Percentiles rank a stretch among this genome's conserved stretches.
Conservation (phyloP, 1,140 invertebrate species). For the Macrobrachium rosenbergii region DNA sequence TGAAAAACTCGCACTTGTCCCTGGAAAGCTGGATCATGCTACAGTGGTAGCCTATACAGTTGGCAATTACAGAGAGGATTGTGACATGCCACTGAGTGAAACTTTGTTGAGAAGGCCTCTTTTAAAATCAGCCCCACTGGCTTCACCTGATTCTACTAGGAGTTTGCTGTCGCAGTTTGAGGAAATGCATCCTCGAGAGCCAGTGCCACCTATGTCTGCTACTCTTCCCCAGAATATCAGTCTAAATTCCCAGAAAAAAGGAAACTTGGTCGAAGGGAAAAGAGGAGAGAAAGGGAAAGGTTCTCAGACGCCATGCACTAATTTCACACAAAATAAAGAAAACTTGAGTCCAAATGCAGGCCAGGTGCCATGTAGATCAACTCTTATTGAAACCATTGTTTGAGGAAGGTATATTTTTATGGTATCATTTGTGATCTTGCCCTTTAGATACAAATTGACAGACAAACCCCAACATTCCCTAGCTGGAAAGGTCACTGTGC, state of each 20-base stretch:
- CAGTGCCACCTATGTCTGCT: not conserved
- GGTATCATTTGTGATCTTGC: slow-evolving; percentile 37
- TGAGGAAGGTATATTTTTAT: slow-evolving; percentile 17
- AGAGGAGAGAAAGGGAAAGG: slow-evolving; percentile 19
- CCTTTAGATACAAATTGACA: not conserved
- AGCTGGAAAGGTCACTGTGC: not conserved
- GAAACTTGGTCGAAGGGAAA: not conserved
- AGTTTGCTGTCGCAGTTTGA: slow-evolving; percentile 55
- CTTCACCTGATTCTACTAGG: slow-evolving; percentile 59
- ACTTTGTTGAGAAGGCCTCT: not conserved
- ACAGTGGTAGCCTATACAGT: slow-evolving; percentile 87
- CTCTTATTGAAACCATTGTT: slow-evolving; percentile 55
- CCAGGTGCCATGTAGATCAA: slow-evolving; percentile 43
- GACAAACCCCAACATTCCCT: not conserved
- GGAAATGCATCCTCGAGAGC: slow-evolving; percentile 39
- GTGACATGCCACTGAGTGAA: slow-evolving; percentile 20
- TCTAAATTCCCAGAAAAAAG: not conserved
- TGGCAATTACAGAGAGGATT: slow-evolving; percentile 68
- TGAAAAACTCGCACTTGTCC: slow-evolving; percentile 82
- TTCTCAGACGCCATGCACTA: not conserved
- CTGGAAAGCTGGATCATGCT: slow-evolving; percentile 94
- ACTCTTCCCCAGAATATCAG: not conserved
- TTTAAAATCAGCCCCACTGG: slow-evolving; percentile 49
- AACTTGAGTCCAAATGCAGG: slow-evolving; percentile 56
- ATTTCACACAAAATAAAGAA: slow-evolving; percentile 49